phyloP scores from a whole-genome alignment of 2,888 invertebrate genomes.

The Helobdella robusta region DNA sequence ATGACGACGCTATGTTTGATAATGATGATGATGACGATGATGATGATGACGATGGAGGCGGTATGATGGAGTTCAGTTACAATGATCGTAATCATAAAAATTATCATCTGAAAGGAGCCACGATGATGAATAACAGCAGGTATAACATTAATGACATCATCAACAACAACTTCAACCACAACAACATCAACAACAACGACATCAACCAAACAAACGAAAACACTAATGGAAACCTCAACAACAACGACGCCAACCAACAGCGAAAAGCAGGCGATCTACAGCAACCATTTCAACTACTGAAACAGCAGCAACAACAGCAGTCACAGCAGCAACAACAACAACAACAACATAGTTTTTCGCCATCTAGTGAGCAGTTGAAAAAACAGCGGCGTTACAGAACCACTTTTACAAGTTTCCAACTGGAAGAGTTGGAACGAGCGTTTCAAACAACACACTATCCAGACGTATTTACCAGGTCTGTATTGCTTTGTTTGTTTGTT shows the following conservation, averaged over 20 bases:
- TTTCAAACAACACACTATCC: conserved; percentile 50
- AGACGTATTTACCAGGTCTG: conserved; percentile 48
- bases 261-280: not conserved
- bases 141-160: no score
- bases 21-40: conserved; percentile 2
- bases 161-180: no score
- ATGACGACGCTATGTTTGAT: not conserved
- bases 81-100: not conserved
- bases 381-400: conserved; percentile 47
- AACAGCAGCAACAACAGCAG: conserved; percentile 31
- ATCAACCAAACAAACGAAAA: not conserved
- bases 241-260: not conserved
- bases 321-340: conserved; percentile 11
- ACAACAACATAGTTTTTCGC: not conserved
- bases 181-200: no score
- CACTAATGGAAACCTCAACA: not conserved
- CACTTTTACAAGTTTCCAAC: conserved; percentile 46
- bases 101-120: not conserved
- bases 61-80: not conserved
- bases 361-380: conserved; percentile 37
- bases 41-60: not conserved
- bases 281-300: not conserved
- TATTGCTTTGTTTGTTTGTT: not conserved
- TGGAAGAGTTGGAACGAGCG: conserved; percentile 46
- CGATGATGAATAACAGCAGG: no score